Conservation (phyloP, 2,797 vertebrate genomes). For the Smutsia gigantea region DNA sequence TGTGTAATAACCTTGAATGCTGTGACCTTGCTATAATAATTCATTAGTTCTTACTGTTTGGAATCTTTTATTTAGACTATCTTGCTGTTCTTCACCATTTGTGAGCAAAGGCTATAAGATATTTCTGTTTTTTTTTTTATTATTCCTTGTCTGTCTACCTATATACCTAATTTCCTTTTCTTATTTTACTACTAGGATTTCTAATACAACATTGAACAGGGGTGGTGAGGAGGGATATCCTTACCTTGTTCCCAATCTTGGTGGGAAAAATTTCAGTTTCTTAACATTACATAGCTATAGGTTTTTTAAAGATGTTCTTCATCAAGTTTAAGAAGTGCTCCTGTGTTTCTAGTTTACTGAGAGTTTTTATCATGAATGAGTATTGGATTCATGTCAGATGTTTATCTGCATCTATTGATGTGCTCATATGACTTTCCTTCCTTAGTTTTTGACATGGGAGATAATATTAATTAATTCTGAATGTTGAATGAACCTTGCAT, state of each 20-base stretch:
- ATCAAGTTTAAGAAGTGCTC: not conserved
- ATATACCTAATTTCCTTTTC: not conserved
- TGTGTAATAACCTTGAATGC: not conserved
- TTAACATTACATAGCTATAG: not conserved
- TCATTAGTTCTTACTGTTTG: not conserved
- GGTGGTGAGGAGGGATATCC: not conserved
- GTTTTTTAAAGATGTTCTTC: not conserved
- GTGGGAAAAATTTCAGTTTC: not conserved
- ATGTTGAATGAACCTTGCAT: not conserved
- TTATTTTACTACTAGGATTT: not conserved
- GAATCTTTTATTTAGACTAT: not conserved
- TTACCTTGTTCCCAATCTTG: not conserved
- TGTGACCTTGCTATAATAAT: not conserved
- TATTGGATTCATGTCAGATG: not conserved
- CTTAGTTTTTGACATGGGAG: not conserved
- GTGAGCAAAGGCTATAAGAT: not conserved
- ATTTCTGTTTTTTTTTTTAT: not conserved
- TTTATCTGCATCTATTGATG: not conserved
- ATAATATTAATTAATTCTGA: not conserved
- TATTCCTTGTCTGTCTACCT: not conserved
- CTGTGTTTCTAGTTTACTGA: not conserved
- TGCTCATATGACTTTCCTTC: not conserved
- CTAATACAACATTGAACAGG: not conserved
- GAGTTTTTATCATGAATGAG: not conserved
- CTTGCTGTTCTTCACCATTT: not conserved